Evolutionary conservation across 2,888 invertebrate genomes (phyloP), one percentile per base, ranked within the genome.

Genomic region (Apeira syringaria): DNA sequence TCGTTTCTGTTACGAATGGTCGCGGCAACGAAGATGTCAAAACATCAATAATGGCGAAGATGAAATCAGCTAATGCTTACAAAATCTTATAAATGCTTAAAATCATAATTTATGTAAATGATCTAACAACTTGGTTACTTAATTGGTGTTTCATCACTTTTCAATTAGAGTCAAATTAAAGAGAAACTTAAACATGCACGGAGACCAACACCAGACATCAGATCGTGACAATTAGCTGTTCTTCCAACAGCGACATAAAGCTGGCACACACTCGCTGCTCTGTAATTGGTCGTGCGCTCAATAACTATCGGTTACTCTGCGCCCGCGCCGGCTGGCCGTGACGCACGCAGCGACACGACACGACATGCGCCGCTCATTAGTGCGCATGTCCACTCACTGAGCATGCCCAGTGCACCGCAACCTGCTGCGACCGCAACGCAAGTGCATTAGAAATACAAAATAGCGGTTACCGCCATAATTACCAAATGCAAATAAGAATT

Each of bases 221-320:
- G 45, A 36, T 67, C 60, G 64, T 64, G 66, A 58, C 64, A 60
- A 65, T 67, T 57, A 65, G 49, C 50, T 15, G 22, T 35, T 35
- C 47, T 39, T 35, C 48, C 2, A 17, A 9, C 18, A 11, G 29
- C 29, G 29, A 30, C 29, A 9, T 15, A 18, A 17, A 6, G 8
- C 9, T 24, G 13, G 32, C 13, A 10, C 31, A 18, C 8, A 13
- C 32, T 20, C 8, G 8, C 18, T 5, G 24, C 24, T 2, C 9
- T 18, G 29, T 30, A 30, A 11, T 27, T 13, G 38, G 22, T 35
- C 46, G 38, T 48, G 50, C 49, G 50, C 24, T n/a, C n/a, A n/a
- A n/a, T n/a, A n/a, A n/a, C n/a, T n/a, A n/a, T n/a, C n/a, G n/a
- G n/a, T n/a, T n/a, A n/a, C 37, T 41, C 31, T 35, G 35, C n/a